Base-by-base conservation (phyloP, 2,113 vertebrate species). In the Himantopus leucocephalus region DNA sequence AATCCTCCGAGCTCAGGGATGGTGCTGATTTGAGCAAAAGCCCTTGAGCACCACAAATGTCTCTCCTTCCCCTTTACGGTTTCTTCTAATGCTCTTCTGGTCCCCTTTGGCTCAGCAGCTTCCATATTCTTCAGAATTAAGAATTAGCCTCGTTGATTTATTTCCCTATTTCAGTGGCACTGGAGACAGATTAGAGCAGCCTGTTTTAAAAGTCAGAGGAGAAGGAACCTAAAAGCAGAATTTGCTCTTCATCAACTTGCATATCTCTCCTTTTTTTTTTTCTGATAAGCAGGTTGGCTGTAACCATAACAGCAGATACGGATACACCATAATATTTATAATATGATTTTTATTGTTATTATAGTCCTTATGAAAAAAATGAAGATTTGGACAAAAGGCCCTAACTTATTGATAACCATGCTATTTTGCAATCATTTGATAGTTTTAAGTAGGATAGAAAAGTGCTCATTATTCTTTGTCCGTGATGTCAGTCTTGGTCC, bases 31-130 rank as follows among this genome's bases (percentile, higher is more conserved):
- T 70, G 81, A 88, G 58, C 62, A 73, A 62, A 79, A 90, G 12
- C 60, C 45, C 66, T 45, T 15, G 77, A 70, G 63, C 21, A 34
- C 39, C 66, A 58, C 84, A 47, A 12, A 84, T 29, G 56, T 41
- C 58, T 32, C 83, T 77, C 43, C 50, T 91, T 34, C 23, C 48
- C 21, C 30, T 90, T 56, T 37, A 14, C 9, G 7, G 29, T 29
- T 70, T 79, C 66, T 90, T 76, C 37, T 72, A 79, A 3, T 74
- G 87, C 62, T 95, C 89, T 85, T 92, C 95, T 96, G 89, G 83
- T 86, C 95, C 71, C 83, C 81, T 87, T 88, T 48, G 74, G 50
- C 94, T 96, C 68, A 62, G 78, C n/a, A 80, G 91, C 66, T 90
- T 87, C 45, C 34, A 68, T 82, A 63, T 67, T 92, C 94, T 82